phyloP scores from a whole-genome alignment of 2,888 invertebrate species.

The Brachylomia viminalis region DNA sequence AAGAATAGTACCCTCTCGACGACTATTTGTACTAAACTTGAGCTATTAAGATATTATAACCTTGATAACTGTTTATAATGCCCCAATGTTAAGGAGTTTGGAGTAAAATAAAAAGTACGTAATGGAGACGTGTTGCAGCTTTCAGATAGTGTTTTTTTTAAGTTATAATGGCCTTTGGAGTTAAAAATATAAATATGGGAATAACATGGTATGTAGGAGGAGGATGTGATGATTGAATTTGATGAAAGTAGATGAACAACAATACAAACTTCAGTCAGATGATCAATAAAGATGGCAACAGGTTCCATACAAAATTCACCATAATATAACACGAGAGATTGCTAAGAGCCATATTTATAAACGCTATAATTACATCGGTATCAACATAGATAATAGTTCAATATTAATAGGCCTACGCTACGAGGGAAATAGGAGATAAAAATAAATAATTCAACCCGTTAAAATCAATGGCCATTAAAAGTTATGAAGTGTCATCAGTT shows the following conservation, averaged over 20 bases:
- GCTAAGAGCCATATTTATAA: background rate
- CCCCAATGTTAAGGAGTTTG: conserved; percentile 71
- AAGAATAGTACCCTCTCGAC: conserved; percentile 87
- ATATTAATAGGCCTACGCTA: conserved; percentile 39
- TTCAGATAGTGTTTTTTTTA: conserved; percentile 22
- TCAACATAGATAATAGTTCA: conserved; percentile 18
- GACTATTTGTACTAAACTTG: conserved; percentile 86
- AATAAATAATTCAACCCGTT: conserved; percentile 44
- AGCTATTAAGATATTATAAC: conserved; percentile 88
- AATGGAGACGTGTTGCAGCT: conserved; percentile 46
- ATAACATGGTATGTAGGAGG: background rate
- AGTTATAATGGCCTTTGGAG: conserved; percentile 5
- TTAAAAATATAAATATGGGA: background rate
- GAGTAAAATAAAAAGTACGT: conserved; percentile 56
- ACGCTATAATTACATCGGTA: conserved; percentile 6
- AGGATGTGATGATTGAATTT: background rate
- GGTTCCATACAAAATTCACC: background rate
- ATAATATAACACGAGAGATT: no score
- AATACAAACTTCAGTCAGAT: background rate
- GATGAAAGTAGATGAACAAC: background rate
- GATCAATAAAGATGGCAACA: background rate
- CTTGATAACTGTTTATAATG: conserved; percentile 76
- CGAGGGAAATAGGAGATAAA: conserved; percentile 33
- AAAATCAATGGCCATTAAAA: conserved; percentile 54
- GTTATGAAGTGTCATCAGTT: conserved; percentile 52